Conservation (phyloP, 2,888 invertebrate genomes). For the Cordilura impudica region DNA sequence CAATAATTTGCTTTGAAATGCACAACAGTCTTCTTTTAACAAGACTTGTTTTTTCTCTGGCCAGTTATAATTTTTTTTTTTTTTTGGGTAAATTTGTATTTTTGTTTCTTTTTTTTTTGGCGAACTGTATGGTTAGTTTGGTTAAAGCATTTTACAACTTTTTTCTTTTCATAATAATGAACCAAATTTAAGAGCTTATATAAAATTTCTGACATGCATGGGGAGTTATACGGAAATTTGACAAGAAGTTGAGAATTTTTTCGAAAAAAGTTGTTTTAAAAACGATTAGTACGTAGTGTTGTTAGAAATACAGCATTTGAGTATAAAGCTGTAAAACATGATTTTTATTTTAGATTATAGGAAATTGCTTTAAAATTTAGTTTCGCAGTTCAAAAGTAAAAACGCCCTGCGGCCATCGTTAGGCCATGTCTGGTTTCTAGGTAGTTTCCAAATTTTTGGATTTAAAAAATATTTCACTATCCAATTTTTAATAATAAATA, state of each 20-base stretch:
- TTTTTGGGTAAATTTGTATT: background rate
- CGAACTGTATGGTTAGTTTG: background rate
- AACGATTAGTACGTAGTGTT: background rate
- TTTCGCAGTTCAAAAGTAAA: background rate
- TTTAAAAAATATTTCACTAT: too few species aligned
- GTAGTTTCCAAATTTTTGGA: too few species aligned
- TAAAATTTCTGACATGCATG: background rate
- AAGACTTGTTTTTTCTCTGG: background rate
- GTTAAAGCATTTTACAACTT: background rate
- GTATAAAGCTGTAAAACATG: background rate
- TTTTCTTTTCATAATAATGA: background rate
- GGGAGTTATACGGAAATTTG: background rate
- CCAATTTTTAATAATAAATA: too few species aligned
- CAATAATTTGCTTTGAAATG: background rate
- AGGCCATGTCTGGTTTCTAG: background rate
- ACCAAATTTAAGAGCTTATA: background rate
- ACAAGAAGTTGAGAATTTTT: background rate
- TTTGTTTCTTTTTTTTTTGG: background rate
- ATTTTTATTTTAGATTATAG: background rate
- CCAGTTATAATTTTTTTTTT: background rate
- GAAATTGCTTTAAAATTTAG: background rate
- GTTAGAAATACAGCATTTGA: background rate
- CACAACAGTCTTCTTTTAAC: background rate
- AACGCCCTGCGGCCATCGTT: background rate
- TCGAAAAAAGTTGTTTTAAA: background rate